These are phyloP conservation scores for Philopotamus ludificatus DNA, from an alignment of 1,140 invertebrate genomes.

Conservation along the genomic window DNA sequence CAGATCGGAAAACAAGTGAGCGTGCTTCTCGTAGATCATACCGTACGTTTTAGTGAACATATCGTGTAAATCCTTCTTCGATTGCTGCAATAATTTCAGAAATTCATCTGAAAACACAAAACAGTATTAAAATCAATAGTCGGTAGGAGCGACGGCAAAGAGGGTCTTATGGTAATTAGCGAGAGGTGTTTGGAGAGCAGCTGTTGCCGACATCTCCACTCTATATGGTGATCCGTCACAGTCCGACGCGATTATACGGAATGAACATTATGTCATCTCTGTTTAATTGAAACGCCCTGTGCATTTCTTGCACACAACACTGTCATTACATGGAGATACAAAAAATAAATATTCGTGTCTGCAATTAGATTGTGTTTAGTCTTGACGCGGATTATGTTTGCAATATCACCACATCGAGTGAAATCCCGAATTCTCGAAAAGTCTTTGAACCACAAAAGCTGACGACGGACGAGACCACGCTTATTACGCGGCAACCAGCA, in stretches of 20 bases:
- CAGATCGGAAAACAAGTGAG: slow-evolving; percentile 88
- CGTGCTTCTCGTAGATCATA: slow-evolving; percentile 90
- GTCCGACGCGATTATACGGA: not conserved
- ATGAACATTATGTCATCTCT: too few relatives aligned
- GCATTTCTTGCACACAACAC: too few relatives aligned
- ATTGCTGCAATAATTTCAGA: slow-evolving; percentile 79
- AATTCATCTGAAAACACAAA: slow-evolving; percentile 66
- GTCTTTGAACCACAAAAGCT: not conserved
- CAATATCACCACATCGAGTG: too few relatives aligned
- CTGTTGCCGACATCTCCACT: not conserved
- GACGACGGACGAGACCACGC: not conserved
- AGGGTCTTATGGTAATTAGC: not conserved
- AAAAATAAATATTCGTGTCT: too few relatives aligned
- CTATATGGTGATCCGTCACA: not conserved
- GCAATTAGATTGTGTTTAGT: too few relatives aligned
- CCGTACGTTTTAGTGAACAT: slow-evolving; percentile 97
- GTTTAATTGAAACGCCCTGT: too few relatives aligned
- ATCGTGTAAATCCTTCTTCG: slow-evolving; percentile 82
- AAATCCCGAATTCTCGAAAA: too few relatives aligned
- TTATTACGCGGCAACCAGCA: not conserved
- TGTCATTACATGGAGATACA: too few relatives aligned
- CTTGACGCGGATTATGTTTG: too few relatives aligned
- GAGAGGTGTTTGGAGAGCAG: not conserved
- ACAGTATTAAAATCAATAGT: not conserved
- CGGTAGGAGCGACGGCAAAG: not conserved